Evolutionary conservation across 2,797 vertebrate species (phyloP).

Genomic region (Esox masquinongy): DNA sequence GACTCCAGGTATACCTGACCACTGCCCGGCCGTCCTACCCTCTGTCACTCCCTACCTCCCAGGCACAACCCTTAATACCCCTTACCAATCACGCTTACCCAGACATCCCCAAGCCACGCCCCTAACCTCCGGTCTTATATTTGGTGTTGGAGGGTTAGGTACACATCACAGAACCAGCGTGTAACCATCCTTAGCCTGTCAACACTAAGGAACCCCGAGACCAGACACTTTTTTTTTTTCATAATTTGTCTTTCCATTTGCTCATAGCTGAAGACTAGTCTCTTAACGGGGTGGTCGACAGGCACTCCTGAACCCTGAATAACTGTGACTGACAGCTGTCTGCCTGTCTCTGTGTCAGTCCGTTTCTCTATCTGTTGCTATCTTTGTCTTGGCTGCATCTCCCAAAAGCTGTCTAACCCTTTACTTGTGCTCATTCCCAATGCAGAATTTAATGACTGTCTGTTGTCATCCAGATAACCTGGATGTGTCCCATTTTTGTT

Average conservation of each 20-base stretch:
- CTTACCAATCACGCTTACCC: too few species aligned
- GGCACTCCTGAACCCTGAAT: slow-evolving; percentile 10
- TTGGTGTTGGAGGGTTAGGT: slow-evolving; percentile 3
- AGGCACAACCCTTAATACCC: slow-evolving; percentile 22
- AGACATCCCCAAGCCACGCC: slow-evolving; percentile 14
- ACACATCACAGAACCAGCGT: neutral
- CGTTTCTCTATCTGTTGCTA: neutral
- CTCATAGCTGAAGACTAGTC: slow-evolving; percentile 15
- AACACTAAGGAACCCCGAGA: slow-evolving; percentile 3
- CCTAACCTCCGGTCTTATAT: neutral
- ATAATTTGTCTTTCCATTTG: neutral
- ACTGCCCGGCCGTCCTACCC: slow-evolving; percentile 32
- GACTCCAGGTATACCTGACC: slow-evolving; percentile 91
- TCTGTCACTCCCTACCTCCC: neutral
- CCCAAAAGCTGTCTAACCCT: slow-evolving; percentile 51
- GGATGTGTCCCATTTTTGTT: slow-evolving; percentile 22
- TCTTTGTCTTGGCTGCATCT: slow-evolving; percentile 27
- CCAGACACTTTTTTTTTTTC: slow-evolving; percentile 8
- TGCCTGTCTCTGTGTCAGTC: slow-evolving; percentile 14
- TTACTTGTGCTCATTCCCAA: slow-evolving; percentile 20
- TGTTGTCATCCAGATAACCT: slow-evolving; percentile 37
- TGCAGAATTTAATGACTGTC: slow-evolving; percentile 5
- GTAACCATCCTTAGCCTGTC: slow-evolving; percentile 23
- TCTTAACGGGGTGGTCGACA: slow-evolving; percentile 20
- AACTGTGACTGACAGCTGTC: slow-evolving; percentile 24